phyloP scores from a whole-genome alignment of 2,888 invertebrate species.

The Lasioglossum marginatum region DNA sequence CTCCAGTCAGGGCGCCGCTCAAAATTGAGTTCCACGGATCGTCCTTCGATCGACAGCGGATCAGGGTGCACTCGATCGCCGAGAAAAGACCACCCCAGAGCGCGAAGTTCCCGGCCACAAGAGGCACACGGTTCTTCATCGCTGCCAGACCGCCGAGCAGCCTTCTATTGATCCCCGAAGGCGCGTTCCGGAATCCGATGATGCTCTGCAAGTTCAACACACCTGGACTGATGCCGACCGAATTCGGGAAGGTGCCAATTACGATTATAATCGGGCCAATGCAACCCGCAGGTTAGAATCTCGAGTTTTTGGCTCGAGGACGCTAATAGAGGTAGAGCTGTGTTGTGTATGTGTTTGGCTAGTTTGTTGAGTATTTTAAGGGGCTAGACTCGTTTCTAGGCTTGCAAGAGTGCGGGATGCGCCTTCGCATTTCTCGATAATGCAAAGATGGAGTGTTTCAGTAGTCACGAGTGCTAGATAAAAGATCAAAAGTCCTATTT shows the following conservation, averaged over 20 bases:
- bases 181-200: conserved; percentile 97
- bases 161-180: conserved; percentile 90
- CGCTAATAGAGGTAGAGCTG: not conserved
- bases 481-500: too few species aligned
- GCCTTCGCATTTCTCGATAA: too few species aligned
- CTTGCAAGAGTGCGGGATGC: too few species aligned
- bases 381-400: too few species aligned
- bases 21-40: conserved; percentile 98
- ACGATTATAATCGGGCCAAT: not conserved
- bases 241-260: not conserved
- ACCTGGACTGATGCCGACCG: not conserved
- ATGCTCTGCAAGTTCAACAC: conserved; percentile 88
- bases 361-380: not conserved
- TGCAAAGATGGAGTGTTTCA: too few species aligned
- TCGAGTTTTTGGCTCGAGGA: not conserved
- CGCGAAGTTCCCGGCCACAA: conserved; percentile 97
- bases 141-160: conserved; percentile 91
- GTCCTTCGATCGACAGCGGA: conserved; percentile 95
- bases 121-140: conserved; percentile 93
- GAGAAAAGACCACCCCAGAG: conserved; percentile 99
- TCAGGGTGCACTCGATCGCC: conserved; percentile 97
- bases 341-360: not conserved
- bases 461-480: too few species aligned
- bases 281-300: not conserved
- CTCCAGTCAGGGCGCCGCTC: conserved; percentile 97